Evolutionary conservation across 2,113 vertebrate species (phyloP), one percentile per base, ranked within the genome.

Genomic region (Sakesphorus luctuosus): DNA sequence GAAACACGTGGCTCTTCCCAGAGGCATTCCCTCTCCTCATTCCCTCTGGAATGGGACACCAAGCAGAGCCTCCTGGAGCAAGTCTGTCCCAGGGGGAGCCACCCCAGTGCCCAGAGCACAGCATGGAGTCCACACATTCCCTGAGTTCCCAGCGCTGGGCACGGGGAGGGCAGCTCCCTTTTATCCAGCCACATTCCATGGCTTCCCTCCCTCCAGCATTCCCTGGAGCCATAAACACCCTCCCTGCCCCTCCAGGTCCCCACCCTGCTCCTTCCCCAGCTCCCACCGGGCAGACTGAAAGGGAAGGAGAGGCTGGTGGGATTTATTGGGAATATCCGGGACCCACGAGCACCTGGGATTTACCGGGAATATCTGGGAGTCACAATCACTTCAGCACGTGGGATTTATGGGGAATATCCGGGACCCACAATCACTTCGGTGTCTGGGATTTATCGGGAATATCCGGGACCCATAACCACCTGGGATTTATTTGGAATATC

Each of bases 161-260:
- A 4, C n/a, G 3, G 21, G 18, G 7, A 19, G 18, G 5, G 31
- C 28, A 59, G 2, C 10, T 15, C 18, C 12, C 16, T 4, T 28
- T 31, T 11, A 55, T 38, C 13, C 29, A 20, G 3, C 3, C 38
- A 4, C 5, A 9, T 2, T 4, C 17, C n/a, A 7, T 0, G 7
- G 3, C 12, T 18, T 6, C 4, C n/a, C 36, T 29, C 7, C 68
- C 17, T 1, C 77, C 43, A 9, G 1, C 5, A 9, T 1, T 1
- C 29, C 36, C 43, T 36, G 0, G 0, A 16, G 3, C 4, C 4
- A 10, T 1, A 5, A 1, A 18, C 0, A 4, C 25, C 10, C 8
- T 3, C 65, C 9, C 44, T 2, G 21, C 24, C 24, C 24, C n/a
- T 8, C 13, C 7, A 9, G 31, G 5, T 3, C 35, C 4, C 20